Conservation (phyloP, 2,888 invertebrate genomes). For the Mythimna vitellina region DNA sequence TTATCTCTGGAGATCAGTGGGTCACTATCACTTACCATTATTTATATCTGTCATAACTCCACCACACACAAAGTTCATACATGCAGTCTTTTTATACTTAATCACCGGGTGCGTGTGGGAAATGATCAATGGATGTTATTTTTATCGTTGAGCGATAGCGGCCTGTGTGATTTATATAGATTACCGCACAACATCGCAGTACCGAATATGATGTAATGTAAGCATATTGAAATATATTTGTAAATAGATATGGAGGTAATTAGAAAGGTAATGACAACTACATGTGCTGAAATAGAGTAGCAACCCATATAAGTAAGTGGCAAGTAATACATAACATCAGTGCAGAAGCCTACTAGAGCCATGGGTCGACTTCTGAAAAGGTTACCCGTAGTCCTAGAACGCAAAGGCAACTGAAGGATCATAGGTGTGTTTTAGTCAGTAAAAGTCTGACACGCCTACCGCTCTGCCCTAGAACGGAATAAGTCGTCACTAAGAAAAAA, state of each 20-base stretch:
- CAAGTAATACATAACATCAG: background rate
- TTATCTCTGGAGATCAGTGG: conserved; percentile 41
- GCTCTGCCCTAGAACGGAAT: too few relatives aligned
- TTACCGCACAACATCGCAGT: conserved; percentile 41
- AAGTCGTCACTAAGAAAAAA: too few relatives aligned
- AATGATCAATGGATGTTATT: conserved; percentile 53
- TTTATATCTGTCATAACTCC: conserved; percentile 27
- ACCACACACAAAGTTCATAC: conserved; percentile 23
- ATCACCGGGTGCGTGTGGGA: conserved; percentile 26
- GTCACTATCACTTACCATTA: conserved; percentile 31
- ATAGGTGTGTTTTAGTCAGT: too few relatives aligned
- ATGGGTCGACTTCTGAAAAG: too few relatives aligned
- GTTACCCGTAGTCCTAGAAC: too few relatives aligned
- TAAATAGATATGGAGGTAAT: conserved; percentile 34
- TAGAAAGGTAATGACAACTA: conserved; percentile 1
- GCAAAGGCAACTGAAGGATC: too few relatives aligned
- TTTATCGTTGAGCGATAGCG: conserved; percentile 59
- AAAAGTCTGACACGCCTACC: too few relatives aligned
- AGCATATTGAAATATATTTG: conserved; percentile 36
- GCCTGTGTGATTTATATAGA: conserved; percentile 56
- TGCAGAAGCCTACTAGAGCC: too few relatives aligned
- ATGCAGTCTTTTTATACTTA: conserved; percentile 28
- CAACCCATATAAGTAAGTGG: background rate
- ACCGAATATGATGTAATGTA: conserved; percentile 25
- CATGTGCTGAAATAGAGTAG: background rate